Base-by-base conservation (phyloP, 2,797 vertebrate species). In the Arctocebus calabarensis region DNA sequence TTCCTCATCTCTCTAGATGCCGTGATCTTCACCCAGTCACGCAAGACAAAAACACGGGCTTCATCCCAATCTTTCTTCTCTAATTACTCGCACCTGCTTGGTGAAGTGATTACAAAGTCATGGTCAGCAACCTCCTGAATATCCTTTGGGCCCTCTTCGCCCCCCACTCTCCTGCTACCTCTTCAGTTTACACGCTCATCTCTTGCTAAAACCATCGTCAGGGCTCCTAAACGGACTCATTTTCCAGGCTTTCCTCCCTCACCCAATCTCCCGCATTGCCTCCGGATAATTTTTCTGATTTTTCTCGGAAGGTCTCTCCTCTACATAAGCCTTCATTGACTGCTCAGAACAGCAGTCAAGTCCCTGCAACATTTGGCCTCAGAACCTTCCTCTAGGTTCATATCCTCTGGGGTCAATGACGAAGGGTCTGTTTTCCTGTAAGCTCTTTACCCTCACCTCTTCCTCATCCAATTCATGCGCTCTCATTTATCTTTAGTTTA, bases 201-300 rank as follows among this genome's bases (percentile, higher is more conserved):
- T 83, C 75, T 84, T 92, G 25, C 89, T 86, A 71, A 92, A 91
- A 75, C 23, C 14, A 57, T 62, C 37, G 10, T 3, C 32, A 66
- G 40, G 5, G 20, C 32, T 57, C 73, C 64, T 75, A 59, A 78
- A 75, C 7, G 19, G 40, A 83, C 25, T 92, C 59, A 27, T 84
- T 88, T 62, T 75, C 83, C 66, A 61, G n/a, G 85, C 43, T 66
- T 71, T 52, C 29, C 77, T 96, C 45, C 79, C 81, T 61, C 45
- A 52, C 45, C 16, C 52, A 73, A 43, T 59, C 32, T 62, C 85
- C 61, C 61, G 7, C 19, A 48, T 29, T 70, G 40, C n/a, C 73
- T 64, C 73, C 17, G 32, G 52, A 71, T 77, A 22, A 85, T 64
- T 91, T 90, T 88, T 73, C 66, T 62, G 34, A 66, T 66, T 66